Evolutionary conservation across 2,113 vertebrate species (phyloP).

Genomic region (Numida meleagris): DNA sequence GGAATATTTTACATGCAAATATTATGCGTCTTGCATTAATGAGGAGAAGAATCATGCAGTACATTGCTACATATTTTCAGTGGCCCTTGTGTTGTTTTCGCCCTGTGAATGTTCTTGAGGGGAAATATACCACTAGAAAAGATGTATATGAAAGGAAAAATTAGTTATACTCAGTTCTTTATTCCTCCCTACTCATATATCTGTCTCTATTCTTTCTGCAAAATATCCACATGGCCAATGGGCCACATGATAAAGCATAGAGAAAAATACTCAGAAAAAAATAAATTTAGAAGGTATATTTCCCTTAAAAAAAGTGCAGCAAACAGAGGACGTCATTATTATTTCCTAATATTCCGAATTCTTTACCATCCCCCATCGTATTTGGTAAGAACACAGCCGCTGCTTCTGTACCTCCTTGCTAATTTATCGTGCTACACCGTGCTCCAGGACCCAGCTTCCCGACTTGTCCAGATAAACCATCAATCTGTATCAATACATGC

Average conservation of each 20-base stretch:
- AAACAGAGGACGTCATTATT: not conserved
- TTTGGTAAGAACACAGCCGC: not conserved
- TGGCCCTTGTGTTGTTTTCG: conserved; percentile 44
- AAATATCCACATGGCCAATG: not conserved
- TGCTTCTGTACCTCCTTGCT: not conserved
- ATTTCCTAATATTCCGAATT: not conserved
- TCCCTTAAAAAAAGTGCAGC: not conserved
- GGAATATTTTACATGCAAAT: conserved; percentile 18
- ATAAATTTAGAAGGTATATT: not conserved
- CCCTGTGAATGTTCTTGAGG: conserved; percentile 20
- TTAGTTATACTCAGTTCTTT: not conserved
- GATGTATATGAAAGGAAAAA: conserved; percentile 6
- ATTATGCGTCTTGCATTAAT: conserved; percentile 38
- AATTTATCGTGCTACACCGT: not conserved
- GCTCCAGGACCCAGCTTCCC: not conserved
- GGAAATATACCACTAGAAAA: conserved; percentile 21
- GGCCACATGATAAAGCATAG: not conserved
- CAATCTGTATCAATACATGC: not conserved
- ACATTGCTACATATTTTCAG: conserved; percentile 36
- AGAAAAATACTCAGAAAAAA: not conserved
- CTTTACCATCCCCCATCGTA: not conserved
- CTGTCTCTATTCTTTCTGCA: conserved; percentile 1
- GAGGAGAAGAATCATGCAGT: conserved; percentile 4
- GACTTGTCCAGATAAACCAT: not conserved
- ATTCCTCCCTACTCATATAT: conserved; percentile 21